Conservation (phyloP, 2,888 invertebrate genomes). For the Morinoia aosen region DNA sequence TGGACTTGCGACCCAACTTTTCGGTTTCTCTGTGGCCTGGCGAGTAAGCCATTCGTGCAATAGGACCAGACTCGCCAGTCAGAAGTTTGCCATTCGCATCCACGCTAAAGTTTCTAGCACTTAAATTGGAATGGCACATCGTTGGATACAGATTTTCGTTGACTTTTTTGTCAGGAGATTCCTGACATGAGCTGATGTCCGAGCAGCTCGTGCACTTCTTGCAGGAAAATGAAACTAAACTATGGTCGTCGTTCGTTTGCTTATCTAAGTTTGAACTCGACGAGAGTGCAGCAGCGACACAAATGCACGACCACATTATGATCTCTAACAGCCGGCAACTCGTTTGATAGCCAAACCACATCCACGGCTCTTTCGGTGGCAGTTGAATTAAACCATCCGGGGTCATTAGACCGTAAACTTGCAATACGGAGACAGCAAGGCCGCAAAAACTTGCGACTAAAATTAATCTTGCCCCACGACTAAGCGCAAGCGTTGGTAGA, state of each 20-base stretch:
- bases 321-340: constrained; percentile 88
- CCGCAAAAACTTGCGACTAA: constrained; percentile 89
- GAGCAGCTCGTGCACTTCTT: constrained; percentile 80
- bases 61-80: constrained; percentile 59
- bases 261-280: constrained; percentile 57
- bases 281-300: constrained; percentile 64
- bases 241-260: constrained; percentile 54
- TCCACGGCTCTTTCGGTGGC: constrained; percentile 78
- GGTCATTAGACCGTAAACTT: constrained; percentile 83
- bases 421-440: constrained; percentile 85
- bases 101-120: constrained; percentile 85
- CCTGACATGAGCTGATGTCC: constrained; percentile 75
- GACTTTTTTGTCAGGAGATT: constrained; percentile 82
- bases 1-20: constrained; percentile 58
- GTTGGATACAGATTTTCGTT: constrained; percentile 88
- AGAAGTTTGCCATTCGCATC: constrained; percentile 79
- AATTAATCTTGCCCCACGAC: constrained; percentile 90
- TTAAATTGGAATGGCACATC: constrained; percentile 88
- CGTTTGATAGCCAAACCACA: constrained; percentile 93
- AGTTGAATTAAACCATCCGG: constrained; percentile 64
- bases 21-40: constrained; percentile 50
- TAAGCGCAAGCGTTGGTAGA: constrained; percentile 75
- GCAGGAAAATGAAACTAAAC: constrained; percentile 80
- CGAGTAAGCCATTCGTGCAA: constrained; percentile 54
- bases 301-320: constrained; percentile 84